phyloP scores from a whole-genome alignment of 2,113 vertebrate genomes.

The Psittacara wagleri region DNA sequence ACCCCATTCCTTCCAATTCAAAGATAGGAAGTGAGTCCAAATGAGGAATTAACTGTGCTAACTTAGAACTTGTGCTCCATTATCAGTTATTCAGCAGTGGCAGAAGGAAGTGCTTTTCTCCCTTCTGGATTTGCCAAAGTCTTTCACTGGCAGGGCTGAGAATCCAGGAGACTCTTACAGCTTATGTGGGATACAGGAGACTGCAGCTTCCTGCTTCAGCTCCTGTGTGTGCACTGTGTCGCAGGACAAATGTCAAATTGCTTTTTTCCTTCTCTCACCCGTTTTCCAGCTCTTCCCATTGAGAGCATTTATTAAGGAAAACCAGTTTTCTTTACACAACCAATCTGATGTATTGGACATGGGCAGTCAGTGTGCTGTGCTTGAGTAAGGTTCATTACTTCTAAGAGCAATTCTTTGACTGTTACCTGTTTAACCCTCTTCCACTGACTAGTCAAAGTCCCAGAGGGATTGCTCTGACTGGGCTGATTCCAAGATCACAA shows the following conservation, averaged over 20 bases:
- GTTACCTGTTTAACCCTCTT: background rate
- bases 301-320: background rate
- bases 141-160: background rate
- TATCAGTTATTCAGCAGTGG: fast-evolving
- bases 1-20: background rate
- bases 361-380: background rate
- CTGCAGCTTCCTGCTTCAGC: background rate
- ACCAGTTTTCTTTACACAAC: background rate
- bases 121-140: background rate
- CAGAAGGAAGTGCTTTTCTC: background rate
- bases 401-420: background rate
- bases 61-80: background rate
- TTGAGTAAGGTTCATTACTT: constrained; percentile 11
- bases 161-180: fast-evolving
- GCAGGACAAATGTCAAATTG: background rate
- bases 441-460: background rate
- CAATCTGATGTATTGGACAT: background rate
- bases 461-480: background rate
- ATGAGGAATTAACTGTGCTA: background rate
- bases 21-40: background rate
- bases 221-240: fast-evolving
- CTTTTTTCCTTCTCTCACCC: background rate
- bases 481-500: background rate
- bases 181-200: background rate
- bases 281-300: background rate